Percentiles rank a stretch among this genome's conserved stretches.
Evolutionary conservation across 2,888 invertebrate genomes (phyloP).

Genomic region (Drosophila mimetica): DNA sequence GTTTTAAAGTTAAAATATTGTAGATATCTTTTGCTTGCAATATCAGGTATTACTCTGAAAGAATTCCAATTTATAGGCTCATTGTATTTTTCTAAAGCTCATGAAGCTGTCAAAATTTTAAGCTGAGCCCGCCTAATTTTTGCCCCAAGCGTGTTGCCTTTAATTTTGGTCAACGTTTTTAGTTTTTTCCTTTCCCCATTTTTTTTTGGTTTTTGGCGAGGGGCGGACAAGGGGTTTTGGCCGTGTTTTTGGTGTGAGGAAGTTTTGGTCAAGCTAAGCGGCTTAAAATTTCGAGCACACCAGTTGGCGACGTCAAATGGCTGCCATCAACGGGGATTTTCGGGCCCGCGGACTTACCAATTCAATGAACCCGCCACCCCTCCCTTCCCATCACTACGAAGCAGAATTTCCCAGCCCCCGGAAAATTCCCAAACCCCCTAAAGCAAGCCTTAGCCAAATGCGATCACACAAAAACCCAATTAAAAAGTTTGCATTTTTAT

Average conservation of each 20-base stretch:
- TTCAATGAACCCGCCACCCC: slow-evolving; percentile 9
- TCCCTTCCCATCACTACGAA: not conserved
- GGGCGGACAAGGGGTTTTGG: slow-evolving; percentile 1
- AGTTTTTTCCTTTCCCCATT: not conserved
- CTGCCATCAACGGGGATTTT: slow-evolving; percentile 71
- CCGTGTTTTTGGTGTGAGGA: slow-evolving; percentile 21
- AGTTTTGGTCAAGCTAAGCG: slow-evolving; percentile 72
- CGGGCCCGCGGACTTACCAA: slow-evolving; percentile 14
- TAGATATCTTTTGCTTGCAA: not conserved
- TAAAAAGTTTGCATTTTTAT: slow-evolving; percentile 79
- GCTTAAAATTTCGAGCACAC: slow-evolving; percentile 68
- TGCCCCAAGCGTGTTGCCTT: slow-evolving; percentile 42
- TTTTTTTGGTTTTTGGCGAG: slow-evolving; percentile 8
- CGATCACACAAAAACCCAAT: slow-evolving; percentile 77
- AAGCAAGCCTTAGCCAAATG: slow-evolving; percentile 47
- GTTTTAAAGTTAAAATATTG: too few species aligned
- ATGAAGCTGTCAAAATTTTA: slow-evolving; percentile 37
- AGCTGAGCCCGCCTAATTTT: slow-evolving; percentile 38
- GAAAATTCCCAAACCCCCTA: slow-evolving; percentile 11
- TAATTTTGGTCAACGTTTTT: slow-evolving; percentile 31
- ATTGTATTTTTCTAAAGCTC: not conserved
- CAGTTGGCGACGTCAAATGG: slow-evolving; percentile 68
- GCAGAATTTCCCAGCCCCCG: not conserved
- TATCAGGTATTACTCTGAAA: not conserved
- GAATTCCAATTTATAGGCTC: not conserved